These are phyloP conservation scores for Ophioninae sp. DNA, from an alignment of 2,888 invertebrate genomes.

Conservation along the genomic window DNA sequence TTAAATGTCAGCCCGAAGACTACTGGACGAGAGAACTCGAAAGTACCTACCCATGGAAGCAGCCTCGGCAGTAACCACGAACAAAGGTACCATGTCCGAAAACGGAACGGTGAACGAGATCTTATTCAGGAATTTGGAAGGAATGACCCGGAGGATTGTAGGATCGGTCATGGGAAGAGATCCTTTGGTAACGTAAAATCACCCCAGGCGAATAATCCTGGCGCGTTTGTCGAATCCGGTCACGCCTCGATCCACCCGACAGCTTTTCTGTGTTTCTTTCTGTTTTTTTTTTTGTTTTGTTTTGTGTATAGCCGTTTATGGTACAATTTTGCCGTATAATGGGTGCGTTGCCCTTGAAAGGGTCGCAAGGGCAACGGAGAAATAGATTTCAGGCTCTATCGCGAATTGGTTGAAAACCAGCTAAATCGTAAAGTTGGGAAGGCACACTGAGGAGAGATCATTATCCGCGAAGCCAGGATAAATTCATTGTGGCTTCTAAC, in stretches of 20 bases:
- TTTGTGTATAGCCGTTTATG: background rate
- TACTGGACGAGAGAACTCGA: slow-evolving; percentile 28
- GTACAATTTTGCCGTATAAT: slow-evolving; percentile 9
- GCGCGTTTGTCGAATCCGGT: background rate
- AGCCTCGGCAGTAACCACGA: background rate
- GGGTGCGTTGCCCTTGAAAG: slow-evolving; percentile 24
- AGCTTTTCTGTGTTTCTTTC: background rate
- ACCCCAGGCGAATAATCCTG: background rate
- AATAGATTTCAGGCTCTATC: slow-evolving; percentile 34
- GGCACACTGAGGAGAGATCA: slow-evolving; percentile 24
- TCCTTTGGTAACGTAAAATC: background rate
- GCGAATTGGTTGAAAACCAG: slow-evolving; percentile 21
- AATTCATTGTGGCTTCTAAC: slow-evolving; percentile 37
- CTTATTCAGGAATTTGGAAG: slow-evolving; percentile 15
- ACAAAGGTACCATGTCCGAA: slow-evolving; percentile 30
- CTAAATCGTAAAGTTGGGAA: slow-evolving; percentile 51
- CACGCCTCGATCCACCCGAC: background rate
- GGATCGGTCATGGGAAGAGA: background rate
- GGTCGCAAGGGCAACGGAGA: slow-evolving; percentile 2
- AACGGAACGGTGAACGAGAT: slow-evolving; percentile 9
- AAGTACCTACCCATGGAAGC: background rate
- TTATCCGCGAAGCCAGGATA: slow-evolving; percentile 25
- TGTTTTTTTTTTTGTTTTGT: slow-evolving; percentile 23
- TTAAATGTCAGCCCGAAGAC: slow-evolving; percentile 42
- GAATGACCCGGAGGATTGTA: background rate